These are phyloP conservation scores for Zosterops japonicus DNA, from an alignment of 2,113 vertebrate species.

Conservation along the genomic window DNA sequence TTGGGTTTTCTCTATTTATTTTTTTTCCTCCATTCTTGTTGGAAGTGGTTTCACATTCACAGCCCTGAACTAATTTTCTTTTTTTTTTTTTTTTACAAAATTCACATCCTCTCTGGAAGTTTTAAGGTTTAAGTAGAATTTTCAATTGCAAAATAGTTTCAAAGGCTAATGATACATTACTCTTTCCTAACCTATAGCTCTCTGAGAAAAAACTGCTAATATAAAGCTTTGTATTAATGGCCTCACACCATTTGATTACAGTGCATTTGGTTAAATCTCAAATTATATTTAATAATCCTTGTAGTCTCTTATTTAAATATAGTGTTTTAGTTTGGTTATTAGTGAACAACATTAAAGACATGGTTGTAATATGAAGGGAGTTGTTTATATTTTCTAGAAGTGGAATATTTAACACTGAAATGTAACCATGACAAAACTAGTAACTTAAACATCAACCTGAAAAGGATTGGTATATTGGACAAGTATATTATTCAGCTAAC, in stretches of 20 bases:
- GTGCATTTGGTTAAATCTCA: neutral
- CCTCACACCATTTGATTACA: neutral
- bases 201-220: neutral
- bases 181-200: neutral
- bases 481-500: neutral
- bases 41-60: slow-evolving; percentile 13
- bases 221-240: neutral
- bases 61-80: neutral
- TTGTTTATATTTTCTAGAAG: neutral
- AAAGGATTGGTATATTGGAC: neutral
- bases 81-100: neutral
- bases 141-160: neutral
- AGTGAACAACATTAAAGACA: neutral
- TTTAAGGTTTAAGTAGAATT: neutral
- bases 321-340: neutral
- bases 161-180: neutral
- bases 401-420: neutral
- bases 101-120: neutral
- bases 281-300: neutral
- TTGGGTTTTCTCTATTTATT: fast-evolving
- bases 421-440: neutral
- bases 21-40: neutral
- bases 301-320: neutral
- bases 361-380: neutral
- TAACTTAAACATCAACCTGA: neutral